Evolutionary conservation across 2,888 invertebrate species (phyloP).

Genomic region (Lymantria monacha): DNA sequence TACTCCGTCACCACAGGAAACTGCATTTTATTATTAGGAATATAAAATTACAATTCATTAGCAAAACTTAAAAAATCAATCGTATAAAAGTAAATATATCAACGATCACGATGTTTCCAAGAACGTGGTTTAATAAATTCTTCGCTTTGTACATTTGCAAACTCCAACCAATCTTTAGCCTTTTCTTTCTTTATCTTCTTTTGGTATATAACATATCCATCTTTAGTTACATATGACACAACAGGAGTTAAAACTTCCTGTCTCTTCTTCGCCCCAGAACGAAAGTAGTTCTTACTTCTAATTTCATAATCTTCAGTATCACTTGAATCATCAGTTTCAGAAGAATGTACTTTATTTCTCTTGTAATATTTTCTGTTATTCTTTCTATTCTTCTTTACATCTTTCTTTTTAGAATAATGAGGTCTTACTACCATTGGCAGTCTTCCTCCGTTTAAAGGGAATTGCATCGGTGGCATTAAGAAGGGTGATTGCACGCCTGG

Average conservation of each 20-base stretch:
- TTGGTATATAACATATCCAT: constrained; percentile 67
- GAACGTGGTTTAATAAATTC: background rate
- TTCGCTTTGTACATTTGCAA: constrained; percentile 32
- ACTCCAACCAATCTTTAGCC: constrained; percentile 63
- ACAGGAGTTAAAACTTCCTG: constrained; percentile 64
- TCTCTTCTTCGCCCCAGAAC: constrained; percentile 19
- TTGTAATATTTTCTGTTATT: constrained; percentile 24
- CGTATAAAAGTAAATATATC: background rate
- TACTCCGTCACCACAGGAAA: no score
- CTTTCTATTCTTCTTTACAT: constrained; percentile 6
- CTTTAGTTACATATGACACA: constrained; percentile 67
- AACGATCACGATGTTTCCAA: background rate
- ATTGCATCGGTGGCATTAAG: constrained; percentile 25
- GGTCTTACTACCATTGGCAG: constrained; percentile 67
- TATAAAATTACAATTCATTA: no score
- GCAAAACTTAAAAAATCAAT: no score
- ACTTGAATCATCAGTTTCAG: constrained; percentile 33
- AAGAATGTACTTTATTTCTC: constrained; percentile 24
- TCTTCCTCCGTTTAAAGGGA: constrained; percentile 42
- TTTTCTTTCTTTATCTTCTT: constrained; percentile 66
- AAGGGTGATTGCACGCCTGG: constrained; percentile 31
- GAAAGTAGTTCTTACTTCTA: constrained; percentile 15
- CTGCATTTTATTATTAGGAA: no score
- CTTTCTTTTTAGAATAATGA: constrained; percentile 47
- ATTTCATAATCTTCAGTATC: constrained; percentile 30